Conservation (phyloP, 2,113 vertebrate genomes). For the Bagarius yarrelli region DNA sequence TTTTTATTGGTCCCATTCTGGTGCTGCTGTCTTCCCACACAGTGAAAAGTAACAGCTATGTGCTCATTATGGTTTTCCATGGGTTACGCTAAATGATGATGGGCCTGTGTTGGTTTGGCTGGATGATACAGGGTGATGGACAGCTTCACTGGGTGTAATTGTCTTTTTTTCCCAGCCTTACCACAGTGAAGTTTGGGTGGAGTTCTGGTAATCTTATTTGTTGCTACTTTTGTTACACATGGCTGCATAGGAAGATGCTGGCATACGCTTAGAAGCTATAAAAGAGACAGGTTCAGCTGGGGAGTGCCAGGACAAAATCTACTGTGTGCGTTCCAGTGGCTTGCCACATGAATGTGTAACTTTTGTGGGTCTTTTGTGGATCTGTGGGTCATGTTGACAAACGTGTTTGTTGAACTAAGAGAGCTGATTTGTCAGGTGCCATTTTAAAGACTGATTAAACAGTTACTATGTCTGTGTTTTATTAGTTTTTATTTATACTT, state of each 20-base stretch:
- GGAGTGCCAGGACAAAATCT: conserved; percentile 10
- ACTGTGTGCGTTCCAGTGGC: conserved; percentile 40
- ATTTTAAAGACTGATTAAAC: background rate
- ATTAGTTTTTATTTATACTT: background rate
- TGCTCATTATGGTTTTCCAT: conserved; percentile 63
- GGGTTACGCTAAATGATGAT: conserved; percentile 50
- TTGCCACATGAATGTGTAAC: conserved; percentile 19
- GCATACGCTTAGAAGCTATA: conserved; percentile 15
- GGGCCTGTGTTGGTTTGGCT: conserved; percentile 62
- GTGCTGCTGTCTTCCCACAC: conserved; percentile 54
- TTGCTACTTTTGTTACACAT: conserved; percentile 24
- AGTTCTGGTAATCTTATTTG: conserved; percentile 48
- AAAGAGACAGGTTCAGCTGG: conserved; percentile 10
- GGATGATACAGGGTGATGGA: conserved; percentile 60
- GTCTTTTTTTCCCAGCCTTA: conserved; percentile 51
- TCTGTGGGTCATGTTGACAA: conserved; percentile 8
- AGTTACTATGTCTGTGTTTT: background rate
- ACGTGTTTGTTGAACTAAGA: background rate
- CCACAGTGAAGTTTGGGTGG: conserved; percentile 66
- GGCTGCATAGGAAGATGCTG: conserved; percentile 16
- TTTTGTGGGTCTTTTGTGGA: background rate
- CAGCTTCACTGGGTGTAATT: conserved; percentile 60
- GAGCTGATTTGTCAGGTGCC: background rate
- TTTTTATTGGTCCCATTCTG: conserved; percentile 48
- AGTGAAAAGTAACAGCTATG: conserved; percentile 54